These are phyloP conservation scores for Himalopsyche japonica DNA, from an alignment of 2,888 invertebrate species.

Conservation along the genomic window DNA sequence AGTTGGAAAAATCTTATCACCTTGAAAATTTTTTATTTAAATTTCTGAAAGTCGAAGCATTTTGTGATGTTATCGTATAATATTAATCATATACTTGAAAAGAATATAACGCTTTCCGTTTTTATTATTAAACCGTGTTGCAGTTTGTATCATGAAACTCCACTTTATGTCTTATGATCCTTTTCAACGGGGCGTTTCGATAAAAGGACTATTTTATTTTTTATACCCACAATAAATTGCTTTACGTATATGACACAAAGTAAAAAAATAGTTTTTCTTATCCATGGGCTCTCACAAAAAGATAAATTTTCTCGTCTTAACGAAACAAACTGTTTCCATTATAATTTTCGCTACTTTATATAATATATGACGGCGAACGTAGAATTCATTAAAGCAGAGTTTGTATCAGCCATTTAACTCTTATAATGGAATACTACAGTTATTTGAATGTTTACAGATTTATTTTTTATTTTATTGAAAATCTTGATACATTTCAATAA, in stretches of 20 bases:
- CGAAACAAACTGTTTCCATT: not conserved
- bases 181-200: not conserved
- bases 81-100: not conserved
- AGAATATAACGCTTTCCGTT: not conserved
- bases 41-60: not conserved
- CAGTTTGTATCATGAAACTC: not conserved
- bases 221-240: not conserved
- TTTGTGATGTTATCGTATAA: not conserved
- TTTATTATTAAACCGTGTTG: not conserved
- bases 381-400: too few species aligned
- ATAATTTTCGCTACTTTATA: not conserved
- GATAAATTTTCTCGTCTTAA: not conserved
- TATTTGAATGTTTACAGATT: too few species aligned
- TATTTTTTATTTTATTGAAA: too few species aligned
- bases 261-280: not conserved
- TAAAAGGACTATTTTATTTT: not conserved
- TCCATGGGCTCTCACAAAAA: not conserved
- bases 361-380: not conserved
- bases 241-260: not conserved
- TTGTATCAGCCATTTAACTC: too few species aligned
- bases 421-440: too few species aligned
- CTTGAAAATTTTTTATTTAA: not conserved
- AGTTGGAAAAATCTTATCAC: not conserved
- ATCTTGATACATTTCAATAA: too few species aligned
- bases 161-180: not conserved